phyloP scores from a whole-genome alignment of 23 tunicate species.

The Diplosoma virens region DNA sequence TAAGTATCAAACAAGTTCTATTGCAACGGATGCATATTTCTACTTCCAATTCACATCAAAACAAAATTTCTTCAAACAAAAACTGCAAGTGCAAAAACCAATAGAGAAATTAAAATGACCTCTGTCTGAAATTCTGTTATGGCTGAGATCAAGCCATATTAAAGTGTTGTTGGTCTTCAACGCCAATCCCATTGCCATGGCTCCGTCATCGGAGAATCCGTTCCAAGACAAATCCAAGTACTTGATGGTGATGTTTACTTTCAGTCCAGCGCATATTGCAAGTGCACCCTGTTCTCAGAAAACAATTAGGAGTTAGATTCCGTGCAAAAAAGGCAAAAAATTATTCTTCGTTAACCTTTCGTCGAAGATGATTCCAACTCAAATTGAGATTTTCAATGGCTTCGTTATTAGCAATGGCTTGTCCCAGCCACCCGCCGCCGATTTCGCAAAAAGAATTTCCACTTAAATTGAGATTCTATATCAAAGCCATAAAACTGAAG shows the following conservation, averaged over 20 bases:
- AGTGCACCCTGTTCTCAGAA: slow-evolving; percentile 57
- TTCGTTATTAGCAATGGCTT: slow-evolving; percentile 80
- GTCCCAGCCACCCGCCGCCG: slow-evolving; percentile 84
- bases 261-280: slow-evolving; percentile 77
- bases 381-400: slow-evolving; percentile 67
- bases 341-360: slow-evolving; percentile 37
- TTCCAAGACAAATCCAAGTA: slow-evolving; percentile 66
- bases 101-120: slow-evolving; percentile 26
- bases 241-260: slow-evolving; percentile 69
- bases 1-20: too few relatives aligned
- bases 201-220: slow-evolving; percentile 83
- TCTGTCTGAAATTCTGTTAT: slow-evolving; percentile 65
- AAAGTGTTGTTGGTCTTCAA: slow-evolving; percentile 71
- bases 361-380: slow-evolving; percentile 84
- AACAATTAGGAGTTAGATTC: background rate
- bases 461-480: slow-evolving; percentile 63
- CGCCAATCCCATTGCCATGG: slow-evolving; percentile 78
- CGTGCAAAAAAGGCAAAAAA: background rate
- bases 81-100: too few relatives aligned
- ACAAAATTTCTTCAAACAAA: too few relatives aligned
- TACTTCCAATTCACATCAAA: too few relatives aligned
- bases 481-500: background rate
- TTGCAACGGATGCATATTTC: too few relatives aligned
- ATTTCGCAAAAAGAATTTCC: slow-evolving; percentile 65
- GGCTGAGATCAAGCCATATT: slow-evolving; percentile 68